Base-by-base conservation (phyloP, 2,113 vertebrate genomes). In the Galeopterus variegatus region DNA sequence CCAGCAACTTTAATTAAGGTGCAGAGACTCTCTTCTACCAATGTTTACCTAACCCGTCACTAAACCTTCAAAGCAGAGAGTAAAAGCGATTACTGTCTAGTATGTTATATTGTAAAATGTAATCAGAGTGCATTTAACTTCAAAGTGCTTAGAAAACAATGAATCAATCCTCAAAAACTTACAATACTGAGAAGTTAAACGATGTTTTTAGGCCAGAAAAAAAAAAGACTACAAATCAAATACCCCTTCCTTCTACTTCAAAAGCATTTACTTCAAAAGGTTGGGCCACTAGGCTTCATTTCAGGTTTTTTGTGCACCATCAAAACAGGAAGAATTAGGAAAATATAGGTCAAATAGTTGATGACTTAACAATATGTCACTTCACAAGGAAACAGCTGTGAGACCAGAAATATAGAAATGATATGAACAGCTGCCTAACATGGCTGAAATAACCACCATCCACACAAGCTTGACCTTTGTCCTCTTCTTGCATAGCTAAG, bases 61-160 rank as follows among this genome's bases (percentile, higher is more conserved):
- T 88, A 70, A 81, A 94, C 83, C 86, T 97, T 98, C 95, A 95
- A 97, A 98, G 88, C 19, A 73, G 33, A 24, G 83, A 93, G n/a
- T 50, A 87, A 92, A 93, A 94, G 56, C 92, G 69, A 85, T 94
- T 94, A 95, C 31, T 86, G 84, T 67, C 90, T 92, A 70, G 62
- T 8, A 41, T 79, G 72, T 79, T 65, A 85, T 15, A 36, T 41
- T 33, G 33, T 93, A 93, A 90, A 97, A 92, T 50, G 18, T 33
- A 89, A 33, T 86, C 69, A 45, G 50, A 92, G 10, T 86, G 8
- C 33, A 86, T 70, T 88, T 95, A 82, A 88, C 92, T 92, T 96
- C 92, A 96, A 96, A 94, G 92, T 88, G 65, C 31, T 70, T 81
- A 45, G 7, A 84, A 90, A 41, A 56, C 45, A 84, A 36, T 54